A percentile compares a stretch with the other conserved stretches of the same genome.
Conservation (phyloP, 2,888 invertebrate genomes). For the Erebia palarica region DNA sequence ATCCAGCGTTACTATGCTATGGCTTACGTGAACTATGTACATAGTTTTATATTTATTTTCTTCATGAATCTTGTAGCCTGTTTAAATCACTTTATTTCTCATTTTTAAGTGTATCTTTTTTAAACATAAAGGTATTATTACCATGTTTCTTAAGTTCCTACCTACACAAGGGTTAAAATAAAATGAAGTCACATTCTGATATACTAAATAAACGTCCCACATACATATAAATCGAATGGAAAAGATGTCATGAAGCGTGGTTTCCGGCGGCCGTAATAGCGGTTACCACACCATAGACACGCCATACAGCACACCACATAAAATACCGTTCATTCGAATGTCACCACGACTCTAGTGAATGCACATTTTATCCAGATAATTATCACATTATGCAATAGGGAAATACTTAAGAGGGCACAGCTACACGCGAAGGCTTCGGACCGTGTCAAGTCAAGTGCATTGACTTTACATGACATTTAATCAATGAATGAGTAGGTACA, state of each 20-base stretch:
- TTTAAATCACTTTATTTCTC: too few species aligned
- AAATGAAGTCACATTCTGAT: slow-evolving; percentile 32
- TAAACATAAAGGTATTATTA: too few species aligned
- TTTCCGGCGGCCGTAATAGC: slow-evolving; percentile 61
- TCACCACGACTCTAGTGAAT: slow-evolving; percentile 28
- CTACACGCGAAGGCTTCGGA: slow-evolving; percentile 42
- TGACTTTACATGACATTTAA: slow-evolving; percentile 41
- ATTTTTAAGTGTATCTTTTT: too few species aligned
- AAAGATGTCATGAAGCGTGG: slow-evolving; percentile 60
- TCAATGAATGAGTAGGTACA: slow-evolving; percentile 38
- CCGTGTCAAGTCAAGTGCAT: slow-evolving; percentile 42
- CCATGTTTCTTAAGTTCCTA: too few species aligned
- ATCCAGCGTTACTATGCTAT: too few species aligned
- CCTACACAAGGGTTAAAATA: neutral
- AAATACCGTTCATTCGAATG: slow-evolving; percentile 45
- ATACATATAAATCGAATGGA: slow-evolving; percentile 51
- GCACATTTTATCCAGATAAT: slow-evolving; percentile 38
- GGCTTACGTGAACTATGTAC: too few species aligned
- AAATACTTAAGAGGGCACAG: slow-evolving; percentile 43
- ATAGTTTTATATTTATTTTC: too few species aligned
- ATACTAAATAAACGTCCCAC: slow-evolving; percentile 52
- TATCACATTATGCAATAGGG: slow-evolving; percentile 43
- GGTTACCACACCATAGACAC: slow-evolving; percentile 38
- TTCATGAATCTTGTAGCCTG: too few species aligned
- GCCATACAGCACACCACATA: slow-evolving; percentile 40